Percentiles rank a stretch among this genome's conserved stretches.
These are phyloP conservation scores for Mythimna ferrago DNA, from an alignment of 2,888 invertebrate species.

Conservation along the genomic window DNA sequence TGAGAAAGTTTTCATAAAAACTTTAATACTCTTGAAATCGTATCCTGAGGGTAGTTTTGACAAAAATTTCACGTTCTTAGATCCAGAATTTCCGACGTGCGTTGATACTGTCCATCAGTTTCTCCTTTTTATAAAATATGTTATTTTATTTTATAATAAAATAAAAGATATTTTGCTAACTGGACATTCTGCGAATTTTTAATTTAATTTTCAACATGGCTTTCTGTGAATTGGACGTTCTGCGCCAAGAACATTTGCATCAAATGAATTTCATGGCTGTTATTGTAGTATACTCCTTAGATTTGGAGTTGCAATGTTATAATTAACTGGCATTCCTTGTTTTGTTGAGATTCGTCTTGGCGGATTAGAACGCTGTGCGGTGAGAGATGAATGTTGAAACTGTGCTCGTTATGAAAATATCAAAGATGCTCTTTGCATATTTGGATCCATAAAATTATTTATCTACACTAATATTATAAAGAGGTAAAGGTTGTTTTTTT, in stretches of 20 bases:
- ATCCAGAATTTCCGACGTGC: too few relatives aligned
- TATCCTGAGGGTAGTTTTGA: too few relatives aligned
- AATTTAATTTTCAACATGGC: neutral
- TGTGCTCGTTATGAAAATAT: constrained; percentile 6
- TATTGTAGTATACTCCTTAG: constrained; percentile 34
- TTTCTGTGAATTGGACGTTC: neutral
- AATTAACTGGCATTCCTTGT: constrained; percentile 36
- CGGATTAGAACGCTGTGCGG: neutral
- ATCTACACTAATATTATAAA: too few relatives aligned
- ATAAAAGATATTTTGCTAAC: neutral
- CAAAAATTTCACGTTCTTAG: too few relatives aligned
- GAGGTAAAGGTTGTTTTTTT: too few relatives aligned
- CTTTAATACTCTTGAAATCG: too few relatives aligned
- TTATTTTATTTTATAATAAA: too few relatives aligned
- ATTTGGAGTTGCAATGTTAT: constrained; percentile 17
- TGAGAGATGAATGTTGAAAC: constrained; percentile 7
- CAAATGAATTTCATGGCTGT: constrained; percentile 13
- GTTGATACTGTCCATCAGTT: too few relatives aligned
- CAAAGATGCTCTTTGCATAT: too few relatives aligned
- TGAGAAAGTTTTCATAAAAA: too few relatives aligned
- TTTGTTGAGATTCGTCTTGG: constrained; percentile 15
- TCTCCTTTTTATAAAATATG: too few relatives aligned
- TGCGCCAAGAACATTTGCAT: constrained; percentile 6
- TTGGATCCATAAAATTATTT: too few relatives aligned
- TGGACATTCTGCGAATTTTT: neutral